A percentile compares a stretch with the other conserved stretches of the same genome.
phyloP scores from a whole-genome alignment of 2,797 vertebrate species.

The Crocodylus rhombifer region DNA sequence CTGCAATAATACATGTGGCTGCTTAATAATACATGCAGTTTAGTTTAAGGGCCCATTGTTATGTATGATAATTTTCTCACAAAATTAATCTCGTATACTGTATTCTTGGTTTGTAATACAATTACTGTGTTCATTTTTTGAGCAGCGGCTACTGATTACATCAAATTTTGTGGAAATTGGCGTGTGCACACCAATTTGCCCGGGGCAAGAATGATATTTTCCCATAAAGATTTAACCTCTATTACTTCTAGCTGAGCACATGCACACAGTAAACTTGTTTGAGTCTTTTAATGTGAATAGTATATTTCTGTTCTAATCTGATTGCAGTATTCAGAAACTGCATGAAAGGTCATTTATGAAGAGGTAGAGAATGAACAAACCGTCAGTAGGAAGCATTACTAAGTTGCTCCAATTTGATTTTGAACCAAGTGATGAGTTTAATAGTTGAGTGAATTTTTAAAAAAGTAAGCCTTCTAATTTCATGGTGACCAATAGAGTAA shows the following conservation, averaged over 20 bases:
- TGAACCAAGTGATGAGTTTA: not conserved
- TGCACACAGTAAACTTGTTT: not conserved
- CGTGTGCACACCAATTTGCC: not conserved
- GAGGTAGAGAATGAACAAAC: not conserved
- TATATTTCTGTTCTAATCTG: not conserved
- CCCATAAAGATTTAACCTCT: not conserved
- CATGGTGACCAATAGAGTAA: not conserved
- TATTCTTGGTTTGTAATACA: not conserved
- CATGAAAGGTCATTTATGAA: not conserved
- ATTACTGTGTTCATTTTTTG: not conserved
- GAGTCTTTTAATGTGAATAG: not conserved
- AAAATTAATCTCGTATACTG: not conserved
- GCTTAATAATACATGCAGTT: not conserved
- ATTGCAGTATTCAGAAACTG: not conserved
- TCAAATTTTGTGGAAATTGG: not conserved
- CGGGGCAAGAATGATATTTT: not conserved
- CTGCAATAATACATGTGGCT: not conserved
- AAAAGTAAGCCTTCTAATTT: not conserved
- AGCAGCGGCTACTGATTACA: not conserved
- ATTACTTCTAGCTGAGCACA: not conserved
- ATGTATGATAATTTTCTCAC: not conserved
- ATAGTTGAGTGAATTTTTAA: not conserved
- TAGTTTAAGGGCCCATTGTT: rapidly evolving
- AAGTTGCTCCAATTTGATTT: not conserved
- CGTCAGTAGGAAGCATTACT: not conserved